Conservation (phyloP, 2,888 invertebrate species). For the Hofmannophila pseudospretella region DNA sequence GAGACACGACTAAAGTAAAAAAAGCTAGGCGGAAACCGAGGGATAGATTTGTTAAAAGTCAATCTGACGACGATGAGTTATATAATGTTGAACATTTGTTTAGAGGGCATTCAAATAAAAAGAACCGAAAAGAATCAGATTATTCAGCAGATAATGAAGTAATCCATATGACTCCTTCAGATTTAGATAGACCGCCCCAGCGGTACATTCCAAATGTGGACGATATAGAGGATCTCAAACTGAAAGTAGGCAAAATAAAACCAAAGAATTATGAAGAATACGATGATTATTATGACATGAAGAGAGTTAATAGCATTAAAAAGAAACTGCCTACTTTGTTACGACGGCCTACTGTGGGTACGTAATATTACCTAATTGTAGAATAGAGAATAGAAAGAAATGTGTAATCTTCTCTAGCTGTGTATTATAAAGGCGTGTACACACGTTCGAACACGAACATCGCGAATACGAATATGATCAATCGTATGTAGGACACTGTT, state of each 20-base stretch:
- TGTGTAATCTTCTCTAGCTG: no score
- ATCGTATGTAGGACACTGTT: no score
- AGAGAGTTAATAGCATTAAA: slow-evolving; percentile 44
- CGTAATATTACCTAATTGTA: no score
- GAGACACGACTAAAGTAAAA: slow-evolving; percentile 26
- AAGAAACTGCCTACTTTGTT: slow-evolving; percentile 38
- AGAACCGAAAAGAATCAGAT: not conserved
- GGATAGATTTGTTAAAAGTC: slow-evolving; percentile 25
- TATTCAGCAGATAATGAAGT: not conserved
- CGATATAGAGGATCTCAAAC: not conserved
- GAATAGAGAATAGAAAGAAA: no score
- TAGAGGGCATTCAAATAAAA: not conserved
- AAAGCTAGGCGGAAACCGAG: slow-evolving; percentile 40
- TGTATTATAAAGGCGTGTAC: no score
- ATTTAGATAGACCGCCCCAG: not conserved
- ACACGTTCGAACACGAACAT: no score
- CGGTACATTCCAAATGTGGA: slow-evolving; percentile 1
- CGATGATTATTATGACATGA: slow-evolving; percentile 55
- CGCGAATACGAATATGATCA: no score
- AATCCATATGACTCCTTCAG: no score
- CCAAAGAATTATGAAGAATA: slow-evolving; percentile 32
- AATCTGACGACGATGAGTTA: not conserved
- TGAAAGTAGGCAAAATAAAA: slow-evolving; percentile 12
- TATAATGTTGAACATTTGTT: not conserved
- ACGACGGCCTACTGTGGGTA: slow-evolving; percentile 43